A percentile compares a stretch with the other conserved stretches of the same genome.
Evolutionary conservation across 2,797 vertebrate genomes (phyloP).

Genomic region (Stomatorhinus walkeri): DNA sequence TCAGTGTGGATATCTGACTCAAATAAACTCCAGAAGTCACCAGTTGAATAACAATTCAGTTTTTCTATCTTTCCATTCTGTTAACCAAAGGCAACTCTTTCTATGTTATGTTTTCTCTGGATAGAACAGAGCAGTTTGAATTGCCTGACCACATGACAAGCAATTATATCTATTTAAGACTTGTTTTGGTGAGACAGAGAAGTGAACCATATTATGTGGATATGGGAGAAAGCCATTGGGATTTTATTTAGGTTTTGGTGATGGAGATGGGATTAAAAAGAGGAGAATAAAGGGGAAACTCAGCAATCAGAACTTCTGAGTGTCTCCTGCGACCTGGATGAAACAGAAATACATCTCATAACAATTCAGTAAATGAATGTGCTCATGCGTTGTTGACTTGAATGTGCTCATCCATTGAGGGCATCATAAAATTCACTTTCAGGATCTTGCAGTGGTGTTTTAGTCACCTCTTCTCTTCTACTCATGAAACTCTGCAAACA

Average conservation of each 20-base stretch:
- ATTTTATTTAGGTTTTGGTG: not conserved
- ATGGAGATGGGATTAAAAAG: not conserved
- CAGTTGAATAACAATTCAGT: not conserved
- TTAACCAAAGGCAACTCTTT: not conserved
- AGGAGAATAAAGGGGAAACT: not conserved
- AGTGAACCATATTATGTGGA: not conserved
- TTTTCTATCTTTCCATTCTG: not conserved
- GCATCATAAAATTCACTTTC: not conserved
- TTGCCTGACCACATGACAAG: not conserved
- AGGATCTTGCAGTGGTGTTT: not conserved
- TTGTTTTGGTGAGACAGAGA: not conserved
- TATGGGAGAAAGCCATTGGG: not conserved
- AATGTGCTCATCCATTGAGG: not conserved
- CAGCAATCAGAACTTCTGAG: not conserved
- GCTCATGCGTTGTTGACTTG: not conserved
- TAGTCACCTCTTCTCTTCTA: not conserved
- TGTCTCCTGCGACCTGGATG: not conserved
- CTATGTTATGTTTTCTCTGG: not conserved
- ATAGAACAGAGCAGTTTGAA: not conserved
- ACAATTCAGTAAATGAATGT: not conserved
- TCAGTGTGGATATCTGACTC: not conserved
- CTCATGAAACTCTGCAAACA: not conserved
- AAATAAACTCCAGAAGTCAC: not conserved
- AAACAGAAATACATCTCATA: not conserved
- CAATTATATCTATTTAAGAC: not conserved